Percentiles rank a stretch among this genome's conserved stretches.
Evolutionary conservation across 2,888 invertebrate genomes (phyloP).

Genomic region (Pammene aurita): DNA sequence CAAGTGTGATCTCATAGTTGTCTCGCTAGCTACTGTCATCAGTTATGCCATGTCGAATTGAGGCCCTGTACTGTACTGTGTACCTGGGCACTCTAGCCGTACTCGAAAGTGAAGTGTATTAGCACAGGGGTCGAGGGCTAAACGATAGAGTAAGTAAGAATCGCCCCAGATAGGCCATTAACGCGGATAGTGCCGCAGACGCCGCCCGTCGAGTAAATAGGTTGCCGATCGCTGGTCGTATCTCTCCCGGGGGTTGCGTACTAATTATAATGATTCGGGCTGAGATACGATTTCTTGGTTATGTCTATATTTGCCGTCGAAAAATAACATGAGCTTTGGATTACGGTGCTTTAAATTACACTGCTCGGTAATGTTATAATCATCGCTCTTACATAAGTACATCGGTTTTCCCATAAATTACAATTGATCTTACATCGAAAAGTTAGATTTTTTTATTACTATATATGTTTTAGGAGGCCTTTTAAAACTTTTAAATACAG

Average conservation of each 20-base stretch:
- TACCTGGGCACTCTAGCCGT: too few species aligned
- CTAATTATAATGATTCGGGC: constrained; percentile 38
- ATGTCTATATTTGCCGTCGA: constrained; percentile 11
- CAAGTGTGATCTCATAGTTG: too few species aligned
- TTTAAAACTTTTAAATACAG: too few species aligned
- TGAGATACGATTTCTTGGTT: constrained; percentile 6
- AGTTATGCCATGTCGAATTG: too few species aligned
- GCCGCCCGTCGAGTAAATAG: constrained; percentile 26
- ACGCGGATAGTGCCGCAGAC: constrained; percentile 43
- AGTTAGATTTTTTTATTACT: too few species aligned
- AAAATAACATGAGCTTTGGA: background rate
- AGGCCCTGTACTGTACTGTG: too few species aligned
- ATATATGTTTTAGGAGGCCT: too few species aligned
- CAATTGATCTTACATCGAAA: background rate
- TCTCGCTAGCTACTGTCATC: too few species aligned
- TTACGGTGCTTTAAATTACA: background rate
- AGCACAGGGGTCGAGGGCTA: constrained; percentile 39
- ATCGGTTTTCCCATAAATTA: background rate
- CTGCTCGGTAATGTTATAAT: too few species aligned
- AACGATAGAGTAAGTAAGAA: constrained; percentile 52
- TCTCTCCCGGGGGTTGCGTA: constrained; percentile 25
- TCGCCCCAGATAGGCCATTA: constrained; percentile 46
- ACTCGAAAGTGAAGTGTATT: background rate
- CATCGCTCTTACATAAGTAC: too few species aligned
- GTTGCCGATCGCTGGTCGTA: constrained; percentile 36